phyloP scores from a whole-genome alignment of 1,140 invertebrate species.

The Solenopsis invicta region DNA sequence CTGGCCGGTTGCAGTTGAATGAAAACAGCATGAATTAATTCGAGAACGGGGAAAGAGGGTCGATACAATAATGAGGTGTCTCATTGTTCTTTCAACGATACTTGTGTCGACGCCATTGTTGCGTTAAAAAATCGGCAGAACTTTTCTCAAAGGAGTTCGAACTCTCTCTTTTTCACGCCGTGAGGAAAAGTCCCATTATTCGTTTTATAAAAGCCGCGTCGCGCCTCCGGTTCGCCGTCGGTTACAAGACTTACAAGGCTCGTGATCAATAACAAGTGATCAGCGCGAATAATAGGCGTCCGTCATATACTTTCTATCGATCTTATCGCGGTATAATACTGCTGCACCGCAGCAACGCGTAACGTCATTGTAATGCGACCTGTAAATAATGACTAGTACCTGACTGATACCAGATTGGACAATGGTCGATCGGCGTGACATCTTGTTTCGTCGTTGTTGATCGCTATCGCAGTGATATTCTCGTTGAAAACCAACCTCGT shows the following conservation, averaged over 20 bases:
- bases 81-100: constrained; percentile 36
- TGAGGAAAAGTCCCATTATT: constrained; percentile 42
- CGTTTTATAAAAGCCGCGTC: constrained; percentile 38
- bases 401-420: constrained; percentile 42
- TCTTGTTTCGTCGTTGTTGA: constrained; percentile 9
- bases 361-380: constrained; percentile 58
- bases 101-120: neutral
- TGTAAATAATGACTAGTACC: constrained; percentile 65
- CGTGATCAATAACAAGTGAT: constrained; percentile 49
- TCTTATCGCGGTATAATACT: constrained; percentile 61
- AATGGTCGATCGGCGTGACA: constrained; percentile 32
- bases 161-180: neutral
- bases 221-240: constrained; percentile 21
- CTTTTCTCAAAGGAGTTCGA: constrained; percentile 8
- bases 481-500: neutral
- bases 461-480: neutral
- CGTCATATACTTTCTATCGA: constrained; percentile 64
- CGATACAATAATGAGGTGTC: neutral
- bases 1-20: neutral
- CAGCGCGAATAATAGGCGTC: constrained; percentile 42
- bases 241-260: constrained; percentile 61
- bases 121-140: constrained; percentile 24
- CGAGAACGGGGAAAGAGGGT: neutral
- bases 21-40: constrained; percentile 18
- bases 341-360: constrained; percentile 31